phyloP scores from a whole-genome alignment of 1,140 invertebrate genomes.

The Homarus americanus region DNA sequence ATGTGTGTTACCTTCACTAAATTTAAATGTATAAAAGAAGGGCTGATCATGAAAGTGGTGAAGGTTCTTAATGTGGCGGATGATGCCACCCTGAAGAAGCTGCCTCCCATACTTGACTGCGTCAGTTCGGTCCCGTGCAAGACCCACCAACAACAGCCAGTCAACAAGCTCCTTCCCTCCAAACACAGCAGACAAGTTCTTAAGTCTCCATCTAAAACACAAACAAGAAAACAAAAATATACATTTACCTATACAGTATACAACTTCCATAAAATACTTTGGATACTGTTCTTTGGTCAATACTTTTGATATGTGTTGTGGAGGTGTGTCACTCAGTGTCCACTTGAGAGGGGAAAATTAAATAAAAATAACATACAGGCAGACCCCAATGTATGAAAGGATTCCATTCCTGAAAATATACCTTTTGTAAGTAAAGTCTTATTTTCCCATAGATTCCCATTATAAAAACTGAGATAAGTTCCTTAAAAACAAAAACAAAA shows the following conservation, averaged over 20 bases:
- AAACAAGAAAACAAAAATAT: neutral
- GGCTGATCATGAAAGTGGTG: constrained; percentile 86
- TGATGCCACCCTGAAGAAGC: constrained; percentile 88
- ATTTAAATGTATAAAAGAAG: constrained; percentile 79
- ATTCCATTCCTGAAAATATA: too few species aligned
- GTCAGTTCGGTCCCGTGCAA: constrained; percentile 86
- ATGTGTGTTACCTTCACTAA: neutral
- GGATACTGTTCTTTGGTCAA: too few species aligned
- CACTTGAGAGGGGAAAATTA: too few species aligned
- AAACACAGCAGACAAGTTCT: constrained; percentile 88
- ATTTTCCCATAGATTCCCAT: too few species aligned
- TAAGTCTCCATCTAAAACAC: constrained; percentile 83
- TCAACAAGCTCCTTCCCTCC: constrained; percentile 89
- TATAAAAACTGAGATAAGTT: too few species aligned
- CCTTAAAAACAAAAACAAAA: too few species aligned
- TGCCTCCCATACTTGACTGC: constrained; percentile 90
- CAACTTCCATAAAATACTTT: too few species aligned
- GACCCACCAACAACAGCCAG: constrained; percentile 89
- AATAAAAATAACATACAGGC: too few species aligned
- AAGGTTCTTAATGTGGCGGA: constrained; percentile 88
- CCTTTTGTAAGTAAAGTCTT: too few species aligned
- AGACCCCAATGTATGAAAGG: too few species aligned
- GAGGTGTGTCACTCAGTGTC: too few species aligned
- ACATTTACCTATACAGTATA: neutral
- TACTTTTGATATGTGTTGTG: too few species aligned